Base-by-base conservation (phyloP, 2,113 vertebrate genomes). In the Leptobrachium leishanense region DNA sequence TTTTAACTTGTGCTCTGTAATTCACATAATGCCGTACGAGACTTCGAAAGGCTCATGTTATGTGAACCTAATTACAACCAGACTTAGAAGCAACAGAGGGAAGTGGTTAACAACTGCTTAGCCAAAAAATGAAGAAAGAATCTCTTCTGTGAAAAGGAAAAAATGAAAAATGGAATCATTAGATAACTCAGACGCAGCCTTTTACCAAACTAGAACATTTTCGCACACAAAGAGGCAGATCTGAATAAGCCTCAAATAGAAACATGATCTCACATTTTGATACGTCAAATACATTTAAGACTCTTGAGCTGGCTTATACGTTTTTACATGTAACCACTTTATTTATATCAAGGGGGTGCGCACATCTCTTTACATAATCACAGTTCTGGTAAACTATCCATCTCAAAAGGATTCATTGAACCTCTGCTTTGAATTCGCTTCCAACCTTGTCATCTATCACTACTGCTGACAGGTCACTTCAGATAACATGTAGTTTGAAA, bases 1-100 rank as follows among this genome's bases (percentile, higher is more conserved):
- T 84, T 84, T 85, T 84, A 85, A 85, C 83, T 89, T 82, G 65
- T 55, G 80, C 84, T 83, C 81, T 85, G 82, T 68, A 81, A 67
- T 53, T 78, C 81, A 66, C 50, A 67, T 57, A 65, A 64, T 43
- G 9, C 3, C 67, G 54, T 13, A 59, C 63, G 66, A 63, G 62
- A 66, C 20, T 39, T 68, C 68, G 55, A 68, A 40, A 55, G 75
- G 43, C 75, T 68, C 11, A 66, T 44, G 68, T 40, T 44, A 77
- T 68, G 75, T 68, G 65, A 77, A 77, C 66, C 54, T 77, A 77
- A 77, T 77, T 68, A 77, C 65, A 69, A 68, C 53, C 75, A 77
- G 75, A 54, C 65, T 54, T 66, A 59, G 75, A 54, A 77, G 75
- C 75, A 68, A 77, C 74, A 54, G 75, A 68, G 64, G 46, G 64